Conservation (phyloP, 2,888 invertebrate genomes). For the Chymomyza caudatula region DNA sequence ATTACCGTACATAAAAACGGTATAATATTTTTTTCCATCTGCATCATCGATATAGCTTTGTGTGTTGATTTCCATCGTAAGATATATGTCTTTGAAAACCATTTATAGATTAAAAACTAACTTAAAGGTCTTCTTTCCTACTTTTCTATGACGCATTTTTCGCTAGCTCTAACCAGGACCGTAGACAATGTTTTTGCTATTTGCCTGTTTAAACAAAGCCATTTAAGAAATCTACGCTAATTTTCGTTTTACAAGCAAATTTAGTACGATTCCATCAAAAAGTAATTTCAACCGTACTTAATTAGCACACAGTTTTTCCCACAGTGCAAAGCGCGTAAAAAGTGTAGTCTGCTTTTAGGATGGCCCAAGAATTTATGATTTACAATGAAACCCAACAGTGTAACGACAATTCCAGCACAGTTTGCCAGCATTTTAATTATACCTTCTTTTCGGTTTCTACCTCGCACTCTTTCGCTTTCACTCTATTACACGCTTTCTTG, state of each 20-base stretch:
- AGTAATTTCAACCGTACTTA: background rate
- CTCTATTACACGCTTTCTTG: background rate
- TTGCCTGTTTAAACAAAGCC: no score
- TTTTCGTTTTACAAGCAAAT: background rate
- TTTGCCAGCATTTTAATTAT: background rate
- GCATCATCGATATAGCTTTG: no score
- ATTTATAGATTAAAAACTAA: no score
- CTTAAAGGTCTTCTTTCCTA: no score
- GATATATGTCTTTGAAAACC: no score
- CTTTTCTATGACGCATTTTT: no score
- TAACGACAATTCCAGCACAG: background rate
- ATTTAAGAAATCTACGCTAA: no score
- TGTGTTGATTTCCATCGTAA: no score
- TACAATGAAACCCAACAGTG: background rate
- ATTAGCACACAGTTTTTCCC: background rate
- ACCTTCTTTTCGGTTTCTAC: background rate
- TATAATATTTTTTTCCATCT: no score
- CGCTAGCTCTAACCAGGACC: no score
- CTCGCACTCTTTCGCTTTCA: background rate
- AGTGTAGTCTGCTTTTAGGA: slow-evolving; percentile 49
- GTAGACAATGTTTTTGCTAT: no score
- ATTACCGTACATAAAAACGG: no score
- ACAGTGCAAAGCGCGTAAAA: background rate
- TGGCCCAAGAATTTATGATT: slow-evolving; percentile 39
- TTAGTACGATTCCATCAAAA: background rate